phyloP scores from a whole-genome alignment of 2,113 vertebrate genomes.

The Gasterosteus nipponicus region DNA sequence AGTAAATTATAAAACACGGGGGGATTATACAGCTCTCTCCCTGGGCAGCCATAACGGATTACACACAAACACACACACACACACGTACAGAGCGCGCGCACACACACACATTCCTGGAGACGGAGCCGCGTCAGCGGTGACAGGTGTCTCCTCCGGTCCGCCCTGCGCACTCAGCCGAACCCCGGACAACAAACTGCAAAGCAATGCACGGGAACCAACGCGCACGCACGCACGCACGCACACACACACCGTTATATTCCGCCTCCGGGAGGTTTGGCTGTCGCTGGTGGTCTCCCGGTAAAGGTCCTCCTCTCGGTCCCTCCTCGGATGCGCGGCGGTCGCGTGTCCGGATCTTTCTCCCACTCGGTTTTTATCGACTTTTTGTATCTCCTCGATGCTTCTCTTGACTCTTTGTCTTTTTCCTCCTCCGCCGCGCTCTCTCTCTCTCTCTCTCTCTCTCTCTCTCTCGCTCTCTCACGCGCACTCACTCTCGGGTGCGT shows the following conservation, averaged over 20 bases:
- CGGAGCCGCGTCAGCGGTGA: slow-evolving; percentile 62
- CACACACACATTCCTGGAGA: slow-evolving; percentile 67
- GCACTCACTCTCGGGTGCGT: not conserved
- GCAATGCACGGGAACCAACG: slow-evolving; percentile 28
- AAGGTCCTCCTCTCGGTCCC: slow-evolving; percentile 51
- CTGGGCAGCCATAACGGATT: slow-evolving; percentile 51
- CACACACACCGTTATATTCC: slow-evolving; percentile 76
- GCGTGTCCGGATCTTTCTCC: slow-evolving; percentile 54
- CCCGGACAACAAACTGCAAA: slow-evolving; percentile 44
- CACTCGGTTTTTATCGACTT: slow-evolving; percentile 58
- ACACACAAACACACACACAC: slow-evolving; percentile 20
- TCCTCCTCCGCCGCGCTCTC: slow-evolving; percentile 20
- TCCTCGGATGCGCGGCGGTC: slow-evolving; percentile 54
- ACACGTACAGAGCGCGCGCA: slow-evolving; percentile 35
- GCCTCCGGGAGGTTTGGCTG: slow-evolving; percentile 59
- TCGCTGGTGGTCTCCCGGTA: slow-evolving; percentile 54
- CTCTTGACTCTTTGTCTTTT: slow-evolving; percentile 66
- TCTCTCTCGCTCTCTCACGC: slow-evolving; percentile 1
- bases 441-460: slow-evolving; percentile 23
- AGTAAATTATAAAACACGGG: slow-evolving; percentile 51
- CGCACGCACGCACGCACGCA: slow-evolving; percentile 52
- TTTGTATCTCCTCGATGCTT: slow-evolving; percentile 42
- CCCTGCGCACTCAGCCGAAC: slow-evolving; percentile 37
- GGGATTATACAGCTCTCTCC: slow-evolving; percentile 56
- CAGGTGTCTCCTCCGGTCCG: slow-evolving; percentile 69